Evolutionary conservation across 1,140 invertebrate species (phyloP).

Genomic region (Drosophila pandora): DNA sequence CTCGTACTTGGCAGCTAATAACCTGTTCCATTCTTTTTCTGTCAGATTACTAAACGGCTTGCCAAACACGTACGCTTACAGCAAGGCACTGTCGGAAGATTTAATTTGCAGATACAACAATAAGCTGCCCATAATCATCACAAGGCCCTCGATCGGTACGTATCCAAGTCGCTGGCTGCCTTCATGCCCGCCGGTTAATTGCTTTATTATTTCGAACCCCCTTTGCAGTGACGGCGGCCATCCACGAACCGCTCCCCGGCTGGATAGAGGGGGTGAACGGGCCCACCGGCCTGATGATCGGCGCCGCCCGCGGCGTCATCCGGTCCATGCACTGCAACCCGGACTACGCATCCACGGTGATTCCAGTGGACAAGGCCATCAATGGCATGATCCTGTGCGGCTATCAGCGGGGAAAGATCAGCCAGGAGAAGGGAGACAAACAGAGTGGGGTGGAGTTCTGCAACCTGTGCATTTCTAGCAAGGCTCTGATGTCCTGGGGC

Average conservation of each 20-base stretch:
- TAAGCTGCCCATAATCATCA: constrained; percentile 88
- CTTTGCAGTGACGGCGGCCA: constrained; percentile 87
- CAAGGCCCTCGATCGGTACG: constrained; percentile 91
- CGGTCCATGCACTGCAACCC: constrained; percentile 88
- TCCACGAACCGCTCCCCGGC: constrained; percentile 90
- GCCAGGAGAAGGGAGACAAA: constrained; percentile 42
- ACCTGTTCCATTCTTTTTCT: constrained; percentile 57
- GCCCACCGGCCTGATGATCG: constrained; percentile 92
- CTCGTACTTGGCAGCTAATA: constrained; percentile 13
- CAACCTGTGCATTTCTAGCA: constrained; percentile 87
- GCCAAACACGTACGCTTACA: constrained; percentile 93
- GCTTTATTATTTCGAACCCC: constrained; percentile 27
- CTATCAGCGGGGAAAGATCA: constrained; percentile 86
- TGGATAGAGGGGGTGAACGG: constrained; percentile 98
- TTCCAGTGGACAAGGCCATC: constrained; percentile 92
- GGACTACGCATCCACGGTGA: constrained; percentile 87
- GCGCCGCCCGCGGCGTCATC: constrained; percentile 92
- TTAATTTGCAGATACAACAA: constrained; percentile 86
- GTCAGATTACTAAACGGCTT: constrained; percentile 88
- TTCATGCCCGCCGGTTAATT: constrained; percentile 27
- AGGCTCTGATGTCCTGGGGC: constrained; percentile 90
- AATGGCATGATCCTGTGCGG: constrained; percentile 91
- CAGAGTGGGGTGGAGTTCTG: constrained; percentile 83
- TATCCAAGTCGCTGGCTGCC: constrained; percentile 27
- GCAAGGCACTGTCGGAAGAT: constrained; percentile 90